Percentiles rank a stretch among this genome's conserved stretches.
Conservation (phyloP, 2,888 invertebrate genomes). For the Carpatolechia fugitivella region DNA sequence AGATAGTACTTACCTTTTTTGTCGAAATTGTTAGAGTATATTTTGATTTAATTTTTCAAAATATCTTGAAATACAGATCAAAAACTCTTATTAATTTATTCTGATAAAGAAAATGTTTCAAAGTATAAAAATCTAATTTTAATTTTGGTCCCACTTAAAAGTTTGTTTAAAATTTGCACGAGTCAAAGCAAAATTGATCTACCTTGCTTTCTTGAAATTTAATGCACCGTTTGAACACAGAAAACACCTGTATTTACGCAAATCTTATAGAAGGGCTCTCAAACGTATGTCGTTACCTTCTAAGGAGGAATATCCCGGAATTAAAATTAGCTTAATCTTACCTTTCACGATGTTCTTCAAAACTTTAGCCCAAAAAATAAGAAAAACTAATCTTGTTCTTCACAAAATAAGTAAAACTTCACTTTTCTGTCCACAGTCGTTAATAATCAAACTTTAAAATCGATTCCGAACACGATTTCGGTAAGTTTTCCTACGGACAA, state of each 20-base stretch:
- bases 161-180: background rate
- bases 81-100: no score
- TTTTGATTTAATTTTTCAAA: no score
- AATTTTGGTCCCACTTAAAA: no score
- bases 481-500: conserved; percentile 9
- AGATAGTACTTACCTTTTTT: no score
- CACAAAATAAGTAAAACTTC: background rate
- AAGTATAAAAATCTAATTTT: no score
- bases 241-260: conserved; percentile 38
- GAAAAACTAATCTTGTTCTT: background rate
- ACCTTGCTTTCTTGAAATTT: conserved; percentile 14
- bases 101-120: no score
- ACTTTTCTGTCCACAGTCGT: conserved; percentile 1
- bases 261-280: conserved; percentile 28
- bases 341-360: conserved; percentile 18
- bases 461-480: background rate
- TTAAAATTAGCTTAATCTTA: conserved; percentile 20
- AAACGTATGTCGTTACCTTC: conserved; percentile 25
- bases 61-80: no score
- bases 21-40: no score
- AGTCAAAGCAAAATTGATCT: background rate
- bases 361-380: background rate
- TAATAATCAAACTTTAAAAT: background rate
- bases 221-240: conserved; percentile 39
- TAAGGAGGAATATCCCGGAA: conserved; percentile 10